Percentiles rank a stretch among this genome's conserved stretches.
These are phyloP conservation scores for Drosophila lowei DNA, from an alignment of 1,140 invertebrate genomes.

Conservation along the genomic window DNA sequence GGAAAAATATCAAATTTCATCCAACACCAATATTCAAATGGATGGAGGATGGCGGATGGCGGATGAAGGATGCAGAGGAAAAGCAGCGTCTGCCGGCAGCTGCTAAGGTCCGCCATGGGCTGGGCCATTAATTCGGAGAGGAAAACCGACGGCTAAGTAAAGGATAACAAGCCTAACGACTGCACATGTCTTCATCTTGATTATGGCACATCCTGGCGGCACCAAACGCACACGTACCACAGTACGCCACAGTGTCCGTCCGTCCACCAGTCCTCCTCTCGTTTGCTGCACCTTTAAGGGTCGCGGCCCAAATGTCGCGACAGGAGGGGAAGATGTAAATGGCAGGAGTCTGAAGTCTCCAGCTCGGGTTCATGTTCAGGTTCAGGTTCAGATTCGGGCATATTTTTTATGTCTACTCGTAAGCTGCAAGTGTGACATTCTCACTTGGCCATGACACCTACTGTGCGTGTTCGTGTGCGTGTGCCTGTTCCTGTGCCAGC, in stretches of 20 bases:
- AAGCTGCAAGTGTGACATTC: slow-evolving; percentile 74
- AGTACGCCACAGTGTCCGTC: slow-evolving; percentile 36
- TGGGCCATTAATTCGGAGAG: slow-evolving; percentile 65
- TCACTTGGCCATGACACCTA: slow-evolving; percentile 77
- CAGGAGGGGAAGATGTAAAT: slow-evolving; percentile 12
- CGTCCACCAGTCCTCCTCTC: slow-evolving; percentile 1
- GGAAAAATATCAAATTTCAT: slow-evolving; percentile 70
- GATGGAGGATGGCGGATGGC: slow-evolving; percentile 9
- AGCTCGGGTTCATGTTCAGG: slow-evolving; percentile 24
- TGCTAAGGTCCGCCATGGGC: slow-evolving; percentile 35
- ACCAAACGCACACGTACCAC: slow-evolving; percentile 48
- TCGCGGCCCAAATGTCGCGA: slow-evolving; percentile 38
- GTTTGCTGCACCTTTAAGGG: slow-evolving; percentile 53
- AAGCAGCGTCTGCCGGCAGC: slow-evolving; percentile 45
- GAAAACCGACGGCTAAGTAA: slow-evolving; percentile 61
- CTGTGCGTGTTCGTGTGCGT: not conserved
- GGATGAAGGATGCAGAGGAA: slow-evolving; percentile 8
- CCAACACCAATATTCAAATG: slow-evolving; percentile 65
- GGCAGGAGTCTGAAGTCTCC: not conserved
- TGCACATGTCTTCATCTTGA: slow-evolving; percentile 77
- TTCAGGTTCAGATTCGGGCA: slow-evolving; percentile 20
- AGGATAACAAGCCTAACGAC: slow-evolving; percentile 71
- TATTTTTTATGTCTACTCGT: slow-evolving; percentile 49
- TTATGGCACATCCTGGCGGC: slow-evolving; percentile 46
- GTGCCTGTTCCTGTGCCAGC: slow-evolving; percentile 1